Base-by-base conservation (phyloP, 2,113 vertebrate genomes). In the Anoplopoma fimbria region DNA sequence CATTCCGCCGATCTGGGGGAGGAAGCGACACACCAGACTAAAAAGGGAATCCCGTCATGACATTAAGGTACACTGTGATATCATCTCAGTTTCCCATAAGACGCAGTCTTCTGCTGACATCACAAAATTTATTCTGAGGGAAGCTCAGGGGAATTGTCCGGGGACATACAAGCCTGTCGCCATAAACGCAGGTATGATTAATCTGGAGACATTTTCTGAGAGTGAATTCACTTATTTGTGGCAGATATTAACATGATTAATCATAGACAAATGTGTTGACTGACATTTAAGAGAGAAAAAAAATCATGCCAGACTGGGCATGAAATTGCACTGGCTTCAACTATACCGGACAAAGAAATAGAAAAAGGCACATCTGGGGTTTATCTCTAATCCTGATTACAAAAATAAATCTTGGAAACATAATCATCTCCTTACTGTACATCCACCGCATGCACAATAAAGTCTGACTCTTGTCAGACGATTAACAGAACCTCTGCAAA, bases 41-140 rank as follows among this genome's bases (percentile, higher is more conserved):
- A 27, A 14, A 87, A 93, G 91, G 89, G 90, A 92, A 94, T 88
- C 92, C 91, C 78, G 5, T 62, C 64, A 53, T 14, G 40, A 79
- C 53, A 69, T 76, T 51, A n/a, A 31, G 60, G 51, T 40, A 51
- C 2, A 75, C 25, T 42, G n/a, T 42, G 77, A 79, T 81, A 84
- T 78, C 29, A 87, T 81, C 76, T 69, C 31, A 2, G 64, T 89
- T 92, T 91, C 90, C 88, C 79, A 86, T 89, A 84, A 91, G 57
- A 77, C 23, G n/a, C 71, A 0, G 65, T 34, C 62, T 23, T 75
- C 69, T 55, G 75, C 55, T 84, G 77, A 84, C 88, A 65, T 74
- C 70, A 73, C 63, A 40, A 63, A n/a, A 63, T 70, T 34, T n/a
- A 23, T 64, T 82, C 31, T 72, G 42, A 76, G 69, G 53, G 63